Evolutionary conservation across 2,797 vertebrate species (phyloP).

Genomic region (Macroramphosus scolopax): DNA sequence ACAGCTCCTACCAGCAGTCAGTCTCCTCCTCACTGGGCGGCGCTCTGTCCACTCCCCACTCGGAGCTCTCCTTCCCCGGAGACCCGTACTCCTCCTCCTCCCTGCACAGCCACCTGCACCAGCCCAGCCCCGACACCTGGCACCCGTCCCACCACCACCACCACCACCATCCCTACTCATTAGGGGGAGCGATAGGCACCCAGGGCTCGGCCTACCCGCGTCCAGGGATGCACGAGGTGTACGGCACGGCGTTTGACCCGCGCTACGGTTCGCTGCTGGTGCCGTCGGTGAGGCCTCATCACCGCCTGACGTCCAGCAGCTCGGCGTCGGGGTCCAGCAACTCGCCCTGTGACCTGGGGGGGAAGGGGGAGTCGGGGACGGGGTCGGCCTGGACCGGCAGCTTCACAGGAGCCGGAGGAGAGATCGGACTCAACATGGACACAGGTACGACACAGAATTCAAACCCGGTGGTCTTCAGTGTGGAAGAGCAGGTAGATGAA

Average conservation of each 20-base stretch:
- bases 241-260: slow-evolving; percentile 89
- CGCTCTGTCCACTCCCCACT: slow-evolving; percentile 82
- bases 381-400: slow-evolving; percentile 83
- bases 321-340: slow-evolving; percentile 79
- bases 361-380: slow-evolving; percentile 83
- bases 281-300: slow-evolving; percentile 89
- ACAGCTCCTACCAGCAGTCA: slow-evolving; percentile 91
- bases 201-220: slow-evolving; percentile 86
- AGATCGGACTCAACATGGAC: slow-evolving; percentile 91
- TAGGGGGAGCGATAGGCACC: slow-evolving; percentile 81
- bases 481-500: too few relatives aligned
- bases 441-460: slow-evolving; percentile 79
- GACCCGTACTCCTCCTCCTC: slow-evolving; percentile 88
- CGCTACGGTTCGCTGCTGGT: slow-evolving; percentile 91
- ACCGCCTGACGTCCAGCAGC: slow-evolving; percentile 82
- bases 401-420: slow-evolving; percentile 82
- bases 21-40: slow-evolving; percentile 81
- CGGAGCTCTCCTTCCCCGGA: slow-evolving; percentile 86
- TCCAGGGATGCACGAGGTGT: slow-evolving; percentile 89
- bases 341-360: slow-evolving; percentile 87
- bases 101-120: slow-evolving; percentile 92
- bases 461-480: too few relatives aligned
- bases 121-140: slow-evolving; percentile 88
- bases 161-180: slow-evolving; percentile 87
- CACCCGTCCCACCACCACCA: slow-evolving; percentile 91